Evolutionary conservation across 2,888 invertebrate species (phyloP), one percentile per base, ranked within the genome.

Genomic region (Xestia c-nigrum): DNA sequence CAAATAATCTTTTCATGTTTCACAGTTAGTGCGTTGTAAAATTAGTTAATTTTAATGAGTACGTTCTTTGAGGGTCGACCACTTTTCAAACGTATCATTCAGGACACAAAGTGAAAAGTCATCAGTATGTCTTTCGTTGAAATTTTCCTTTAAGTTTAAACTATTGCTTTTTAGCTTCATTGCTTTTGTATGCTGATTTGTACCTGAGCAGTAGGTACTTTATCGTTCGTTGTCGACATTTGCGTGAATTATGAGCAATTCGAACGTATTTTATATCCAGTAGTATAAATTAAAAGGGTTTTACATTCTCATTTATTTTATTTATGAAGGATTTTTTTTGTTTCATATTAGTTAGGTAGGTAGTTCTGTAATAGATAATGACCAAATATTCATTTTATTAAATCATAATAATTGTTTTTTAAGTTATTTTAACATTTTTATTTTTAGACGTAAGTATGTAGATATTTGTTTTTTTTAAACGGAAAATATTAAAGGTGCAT

Each of bases 361-460:
- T 31, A 31, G 31, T 31, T 16, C 65, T 70, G 59, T 46, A 38
- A 64, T 47, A 50, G 24, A 50, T 43, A 64, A 6, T 38, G 59
- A 78, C 78, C 78, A 78, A 78, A 78, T 74, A 66, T 81, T 38
- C 9, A 38, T 43, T 55, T 46, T 57, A 38, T 40, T 63, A 19
- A 73, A 73, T 38, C 55, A 64, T 43, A 12, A 16, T 71, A 43
- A 38, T 38, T 40, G 55, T 63, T 55, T 46, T 52, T 64, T 64
- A 55, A 61, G n/a, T 24, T 5, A 24, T 55, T 79, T 79, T 16
- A 52, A 31, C 4, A 14, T 64, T 47, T 31, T 38, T n/a, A 50
- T 6, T 40, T 40, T 6, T 40, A 31, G 9, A 40, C 14, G 6
- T 24, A n/a, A 10, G 19, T 31, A 16, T 19, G 19, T 12, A 19